phyloP scores from a whole-genome alignment of 2,888 invertebrate genomes.

The Tenthredo distinguenda region DNA sequence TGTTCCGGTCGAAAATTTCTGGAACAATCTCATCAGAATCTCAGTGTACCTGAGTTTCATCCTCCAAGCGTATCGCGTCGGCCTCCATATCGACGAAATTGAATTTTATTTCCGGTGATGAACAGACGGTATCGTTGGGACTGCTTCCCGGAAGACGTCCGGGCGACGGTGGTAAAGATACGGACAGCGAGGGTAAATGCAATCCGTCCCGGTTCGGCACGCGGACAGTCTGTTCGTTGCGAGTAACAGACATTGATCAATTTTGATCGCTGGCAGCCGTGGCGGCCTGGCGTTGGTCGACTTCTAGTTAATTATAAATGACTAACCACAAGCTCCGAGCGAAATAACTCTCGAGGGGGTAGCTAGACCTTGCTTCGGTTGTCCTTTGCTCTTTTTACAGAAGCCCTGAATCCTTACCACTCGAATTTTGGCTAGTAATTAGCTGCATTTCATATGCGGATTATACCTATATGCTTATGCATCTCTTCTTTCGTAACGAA shows the following conservation, averaged over 20 bases:
- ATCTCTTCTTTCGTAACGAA: constrained; percentile 1
- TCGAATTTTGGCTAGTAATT: background rate
- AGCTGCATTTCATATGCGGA: background rate
- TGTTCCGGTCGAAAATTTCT: background rate
- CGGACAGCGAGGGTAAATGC: constrained; percentile 33
- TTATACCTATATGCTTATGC: background rate
- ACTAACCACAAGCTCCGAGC: constrained; percentile 35
- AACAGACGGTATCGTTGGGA: constrained; percentile 33
- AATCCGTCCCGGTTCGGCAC: constrained; percentile 29
- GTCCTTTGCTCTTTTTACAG: background rate
- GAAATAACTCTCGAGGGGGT: constrained; percentile 32
- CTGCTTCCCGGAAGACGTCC: constrained; percentile 44
- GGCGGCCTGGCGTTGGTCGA: constrained; percentile 55
- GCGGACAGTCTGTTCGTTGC: constrained; percentile 37
- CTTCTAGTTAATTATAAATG: constrained; percentile 46
- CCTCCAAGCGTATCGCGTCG: constrained; percentile 59
- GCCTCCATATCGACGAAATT: constrained; percentile 57
- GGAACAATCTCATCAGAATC: background rate
- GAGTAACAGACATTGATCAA: constrained; percentile 55
- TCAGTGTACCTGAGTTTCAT: constrained; percentile 62
- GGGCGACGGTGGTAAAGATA: constrained; percentile 44
- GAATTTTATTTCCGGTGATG: constrained; percentile 43
- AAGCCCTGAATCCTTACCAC: background rate
- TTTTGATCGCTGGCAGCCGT: constrained; percentile 51
- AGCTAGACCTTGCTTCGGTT: constrained; percentile 13